A percentile compares a stretch with the other conserved stretches of the same genome.
Conservation (phyloP, 2,888 invertebrate species). For the Craniophora ligustri region DNA sequence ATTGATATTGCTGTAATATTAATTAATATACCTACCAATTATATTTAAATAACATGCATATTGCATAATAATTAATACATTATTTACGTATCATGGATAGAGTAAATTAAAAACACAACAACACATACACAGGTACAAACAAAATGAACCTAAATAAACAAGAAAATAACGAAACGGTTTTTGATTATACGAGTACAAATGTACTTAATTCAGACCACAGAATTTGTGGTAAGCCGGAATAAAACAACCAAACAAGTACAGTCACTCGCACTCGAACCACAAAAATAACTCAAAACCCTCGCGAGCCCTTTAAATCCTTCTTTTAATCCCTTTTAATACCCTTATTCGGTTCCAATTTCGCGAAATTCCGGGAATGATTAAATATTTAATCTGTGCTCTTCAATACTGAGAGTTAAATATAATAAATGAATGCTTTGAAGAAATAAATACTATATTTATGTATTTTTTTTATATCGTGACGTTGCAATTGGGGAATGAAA, state of each 20-base stretch:
- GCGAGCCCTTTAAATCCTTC: slow-evolving; percentile 46
- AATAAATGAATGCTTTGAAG: slow-evolving; percentile 36
- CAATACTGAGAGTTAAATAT: slow-evolving; percentile 32
- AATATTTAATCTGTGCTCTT: slow-evolving; percentile 58
- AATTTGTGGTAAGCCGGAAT: slow-evolving; percentile 23
- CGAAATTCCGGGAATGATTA: slow-evolving; percentile 57
- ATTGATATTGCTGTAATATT: too few species aligned
- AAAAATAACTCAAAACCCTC: slow-evolving; percentile 54
- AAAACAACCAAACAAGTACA: slow-evolving; percentile 22
- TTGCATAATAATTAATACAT: too few species aligned
- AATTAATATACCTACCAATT: too few species aligned
- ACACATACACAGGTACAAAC: slow-evolving; percentile 9
- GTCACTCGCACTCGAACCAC: slow-evolving; percentile 38
- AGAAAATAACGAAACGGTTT: slow-evolving; percentile 15
- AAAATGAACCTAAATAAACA: slow-evolving; percentile 26
- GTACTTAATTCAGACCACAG: slow-evolving; percentile 30
- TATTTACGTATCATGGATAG: too few species aligned
- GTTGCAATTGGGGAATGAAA: slow-evolving; percentile 28
- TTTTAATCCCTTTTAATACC: slow-evolving; percentile 55
- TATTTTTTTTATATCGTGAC: slow-evolving; percentile 25
- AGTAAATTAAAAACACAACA: too few species aligned
- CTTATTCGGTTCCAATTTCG: slow-evolving; percentile 65
- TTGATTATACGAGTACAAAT: slow-evolving; percentile 38
- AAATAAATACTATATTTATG: too few species aligned
- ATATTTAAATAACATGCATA: too few species aligned